These are phyloP conservation scores for Vulpes ferrilata DNA, from an alignment of 2,113 vertebrate species.

Conservation along the genomic window DNA sequence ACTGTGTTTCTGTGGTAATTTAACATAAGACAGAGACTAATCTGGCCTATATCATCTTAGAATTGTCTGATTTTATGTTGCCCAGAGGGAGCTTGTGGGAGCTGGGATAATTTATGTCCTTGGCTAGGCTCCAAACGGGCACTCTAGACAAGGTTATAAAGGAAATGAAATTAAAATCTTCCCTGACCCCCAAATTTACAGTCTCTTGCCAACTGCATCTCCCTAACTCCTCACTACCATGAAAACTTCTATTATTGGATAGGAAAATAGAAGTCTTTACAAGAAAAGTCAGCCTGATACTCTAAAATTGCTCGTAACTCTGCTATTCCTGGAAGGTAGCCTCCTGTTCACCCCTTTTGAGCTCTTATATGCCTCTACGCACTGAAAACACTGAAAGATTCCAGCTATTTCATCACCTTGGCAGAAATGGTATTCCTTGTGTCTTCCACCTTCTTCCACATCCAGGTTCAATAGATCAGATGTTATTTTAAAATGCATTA, in stretches of 20 bases:
- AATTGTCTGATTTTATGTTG: slow-evolving; percentile 48
- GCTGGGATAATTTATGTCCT: background rate
- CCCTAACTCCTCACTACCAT: background rate
- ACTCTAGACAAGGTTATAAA: background rate
- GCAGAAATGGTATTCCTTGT: background rate
- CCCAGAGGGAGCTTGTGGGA: background rate
- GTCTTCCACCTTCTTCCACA: background rate
- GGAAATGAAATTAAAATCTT: background rate
- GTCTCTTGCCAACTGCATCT: background rate
- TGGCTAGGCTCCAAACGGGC: background rate
- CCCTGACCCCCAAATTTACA: background rate
- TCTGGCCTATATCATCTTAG: background rate
- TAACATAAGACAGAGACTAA: background rate
- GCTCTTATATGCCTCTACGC: background rate
- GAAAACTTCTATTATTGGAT: background rate
- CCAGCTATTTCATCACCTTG: background rate
- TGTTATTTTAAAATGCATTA: slow-evolving; percentile 37
- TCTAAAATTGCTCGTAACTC: background rate
- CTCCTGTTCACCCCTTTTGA: background rate
- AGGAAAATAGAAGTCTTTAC: background rate
- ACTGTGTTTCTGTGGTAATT: slow-evolving; percentile 37
- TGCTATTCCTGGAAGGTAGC: background rate
- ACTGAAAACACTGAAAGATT: background rate
- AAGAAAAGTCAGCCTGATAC: background rate
- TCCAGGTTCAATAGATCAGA: background rate